Percentiles rank a stretch among this genome's conserved stretches.
Conservation (phyloP, 2,113 vertebrate genomes). For the Nyctibius bracteatus region DNA sequence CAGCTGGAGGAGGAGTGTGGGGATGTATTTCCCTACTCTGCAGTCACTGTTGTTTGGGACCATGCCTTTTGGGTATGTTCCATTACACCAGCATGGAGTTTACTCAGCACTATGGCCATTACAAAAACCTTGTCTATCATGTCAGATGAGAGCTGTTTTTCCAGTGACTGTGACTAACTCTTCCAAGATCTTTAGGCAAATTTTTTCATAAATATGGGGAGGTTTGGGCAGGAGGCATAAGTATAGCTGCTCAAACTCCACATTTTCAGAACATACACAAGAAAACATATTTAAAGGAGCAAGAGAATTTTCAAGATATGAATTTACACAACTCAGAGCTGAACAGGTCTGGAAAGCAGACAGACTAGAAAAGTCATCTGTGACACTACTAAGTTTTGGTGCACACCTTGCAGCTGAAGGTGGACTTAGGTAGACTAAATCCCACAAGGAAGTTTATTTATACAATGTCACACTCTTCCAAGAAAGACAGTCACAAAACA, state of each 20-base stretch:
- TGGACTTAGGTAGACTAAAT: neutral
- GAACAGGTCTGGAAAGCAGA: neutral
- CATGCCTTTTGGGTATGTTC: neutral
- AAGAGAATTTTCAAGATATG: neutral
- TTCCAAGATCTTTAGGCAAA: neutral
- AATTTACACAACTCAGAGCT: neutral
- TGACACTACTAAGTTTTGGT: neutral
- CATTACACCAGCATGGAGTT: rapidly evolving
- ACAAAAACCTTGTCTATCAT: neutral
- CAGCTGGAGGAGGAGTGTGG: neutral
- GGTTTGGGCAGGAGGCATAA: neutral
- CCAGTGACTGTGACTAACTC: neutral
- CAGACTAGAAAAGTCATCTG: neutral
- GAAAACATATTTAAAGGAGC: neutral
- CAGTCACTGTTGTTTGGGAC: neutral
- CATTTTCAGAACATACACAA: neutral
- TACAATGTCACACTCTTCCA: neutral
- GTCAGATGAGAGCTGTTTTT: neutral
- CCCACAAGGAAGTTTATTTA: neutral
- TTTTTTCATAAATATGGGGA: neutral
- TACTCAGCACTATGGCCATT: neutral
- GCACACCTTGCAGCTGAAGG: neutral
- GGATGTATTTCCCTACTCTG: rapidly evolving
- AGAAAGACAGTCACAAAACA: neutral
- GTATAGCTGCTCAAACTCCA: neutral